Evolutionary conservation across 2,888 invertebrate species (phyloP).

Genomic region (Brachypterus glaber): DNA sequence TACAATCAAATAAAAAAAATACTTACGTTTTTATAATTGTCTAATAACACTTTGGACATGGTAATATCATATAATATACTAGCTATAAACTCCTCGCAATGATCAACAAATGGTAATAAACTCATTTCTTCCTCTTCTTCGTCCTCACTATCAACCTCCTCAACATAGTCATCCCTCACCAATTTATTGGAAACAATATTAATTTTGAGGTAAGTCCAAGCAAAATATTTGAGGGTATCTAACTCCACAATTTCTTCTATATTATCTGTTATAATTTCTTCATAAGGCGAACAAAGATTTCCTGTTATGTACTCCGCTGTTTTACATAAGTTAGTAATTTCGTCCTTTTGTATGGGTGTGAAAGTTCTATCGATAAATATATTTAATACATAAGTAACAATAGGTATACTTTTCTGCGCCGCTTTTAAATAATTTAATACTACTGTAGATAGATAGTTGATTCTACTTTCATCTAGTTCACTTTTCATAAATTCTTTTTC

Average conservation of each 20-base stretch:
- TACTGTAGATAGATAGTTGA: conserved; percentile 22
- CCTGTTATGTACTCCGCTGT: conserved; percentile 31
- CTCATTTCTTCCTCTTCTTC: neutral
- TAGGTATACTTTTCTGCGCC: conserved; percentile 25
- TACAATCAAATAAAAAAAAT: too few species aligned
- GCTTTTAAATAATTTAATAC: conserved; percentile 28
- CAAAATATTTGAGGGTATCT: conserved; percentile 30
- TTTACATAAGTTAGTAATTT: conserved; percentile 23
- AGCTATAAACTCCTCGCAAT: conserved; percentile 31
- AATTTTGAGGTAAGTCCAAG: conserved; percentile 30
- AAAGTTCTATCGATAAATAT: conserved; percentile 27
- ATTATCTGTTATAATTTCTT: conserved; percentile 12
- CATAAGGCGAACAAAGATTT: conserved; percentile 25
- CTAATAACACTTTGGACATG: conserved; percentile 34
- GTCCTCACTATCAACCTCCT: conserved; percentile 13
- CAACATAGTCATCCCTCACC: conserved; percentile 25
- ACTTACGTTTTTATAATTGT: conserved; percentile 41
- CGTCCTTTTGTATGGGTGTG: conserved; percentile 17
- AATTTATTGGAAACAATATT: conserved; percentile 26
- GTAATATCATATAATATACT: conserved; percentile 36
- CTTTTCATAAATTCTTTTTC: conserved; percentile 20
- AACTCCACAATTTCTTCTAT: conserved; percentile 8
- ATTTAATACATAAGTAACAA: conserved; percentile 23
- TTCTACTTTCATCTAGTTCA: conserved; percentile 11
- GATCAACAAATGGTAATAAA: conserved; percentile 19